Base-by-base conservation (phyloP, 2,888 invertebrate species). In the Taphrorychus bicolor region DNA sequence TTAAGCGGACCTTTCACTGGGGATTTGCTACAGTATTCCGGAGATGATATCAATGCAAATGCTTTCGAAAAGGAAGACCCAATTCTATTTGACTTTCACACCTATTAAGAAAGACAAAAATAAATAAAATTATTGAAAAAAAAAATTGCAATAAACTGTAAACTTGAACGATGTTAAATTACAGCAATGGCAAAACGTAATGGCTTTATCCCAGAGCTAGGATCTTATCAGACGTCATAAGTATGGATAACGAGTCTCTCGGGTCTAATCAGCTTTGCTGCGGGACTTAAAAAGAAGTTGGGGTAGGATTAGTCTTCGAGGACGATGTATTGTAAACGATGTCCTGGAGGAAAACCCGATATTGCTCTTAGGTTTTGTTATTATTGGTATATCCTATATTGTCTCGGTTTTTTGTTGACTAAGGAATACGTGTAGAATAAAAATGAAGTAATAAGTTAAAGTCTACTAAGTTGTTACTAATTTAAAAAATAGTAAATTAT, bases 201-300 rank as follows among this genome's bases (percentile, higher is more conserved):
- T 48, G n/a, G 23, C 24, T 48, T 41, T 19, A 48, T 32, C 32
- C 21, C 32, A 40, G 56, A 51, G 23, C 41, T 32, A 48, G 23
- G 62, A 48, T 51, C 56, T 57, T 63, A 56, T 54, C 9, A 48
- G 49, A 56, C 49, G 62, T 56, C 48, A 32, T 48, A 53, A 48
- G 62, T 53, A 53, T 62, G 23, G 54, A 56, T 62, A 62, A 62
- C 62, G 62, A 56, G 32, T 49, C 32, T 32, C 21, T n/a, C 14
- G 56, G 23, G 62, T 49, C 22, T 57, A 63, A 63, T 63, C 62
- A 56, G 62, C 62, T 63, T 57, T 56, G 41, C 51, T 24, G 32
- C 14, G 23, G 56, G 49, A 16, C 51, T 56, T 57, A 23, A 51
- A 53, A 49, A 14, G 45, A 48, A 56, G 21, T 51, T 21, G 3